phyloP scores from a whole-genome alignment of 2,113 vertebrate genomes.

The Turnix velox region DNA sequence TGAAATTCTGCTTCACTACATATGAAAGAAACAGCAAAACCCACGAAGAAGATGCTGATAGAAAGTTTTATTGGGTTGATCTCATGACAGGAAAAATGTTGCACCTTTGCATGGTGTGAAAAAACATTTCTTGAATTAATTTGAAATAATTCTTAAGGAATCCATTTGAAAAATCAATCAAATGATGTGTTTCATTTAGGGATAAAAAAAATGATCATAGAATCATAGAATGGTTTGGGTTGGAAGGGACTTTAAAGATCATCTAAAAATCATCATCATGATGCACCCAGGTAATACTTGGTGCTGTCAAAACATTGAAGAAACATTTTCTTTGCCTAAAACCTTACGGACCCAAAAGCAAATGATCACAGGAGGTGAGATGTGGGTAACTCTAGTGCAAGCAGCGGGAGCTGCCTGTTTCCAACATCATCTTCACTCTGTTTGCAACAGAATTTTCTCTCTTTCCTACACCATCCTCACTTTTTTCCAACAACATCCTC shows the following conservation, averaged over 20 bases:
- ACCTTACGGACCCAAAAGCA: background rate
- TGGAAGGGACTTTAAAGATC: too few relatives aligned
- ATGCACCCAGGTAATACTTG: background rate
- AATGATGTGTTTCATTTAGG: fast-evolving
- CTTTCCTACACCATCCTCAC: background rate
- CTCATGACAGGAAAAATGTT: background rate
- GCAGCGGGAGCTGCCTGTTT: background rate
- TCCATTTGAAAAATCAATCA: background rate
- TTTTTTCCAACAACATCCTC: too few relatives aligned
- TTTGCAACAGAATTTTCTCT: too few relatives aligned
- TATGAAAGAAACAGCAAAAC: too few relatives aligned
- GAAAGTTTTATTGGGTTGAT: too few relatives aligned
- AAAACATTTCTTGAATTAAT: background rate
- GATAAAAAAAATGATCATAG: background rate
- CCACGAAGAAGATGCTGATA: too few relatives aligned
- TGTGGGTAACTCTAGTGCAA: background rate
- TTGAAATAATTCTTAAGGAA: background rate
- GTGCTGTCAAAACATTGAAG: background rate
- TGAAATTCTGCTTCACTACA: too few relatives aligned
- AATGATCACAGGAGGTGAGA: background rate
- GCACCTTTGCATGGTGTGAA: background rate
- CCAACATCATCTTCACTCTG: background rate
- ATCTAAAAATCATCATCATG: too few relatives aligned
- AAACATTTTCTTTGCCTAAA: background rate
- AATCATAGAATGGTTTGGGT: too few relatives aligned